phyloP scores from a whole-genome alignment of 2,888 invertebrate species.

The Zhuqinia jingwanae region DNA sequence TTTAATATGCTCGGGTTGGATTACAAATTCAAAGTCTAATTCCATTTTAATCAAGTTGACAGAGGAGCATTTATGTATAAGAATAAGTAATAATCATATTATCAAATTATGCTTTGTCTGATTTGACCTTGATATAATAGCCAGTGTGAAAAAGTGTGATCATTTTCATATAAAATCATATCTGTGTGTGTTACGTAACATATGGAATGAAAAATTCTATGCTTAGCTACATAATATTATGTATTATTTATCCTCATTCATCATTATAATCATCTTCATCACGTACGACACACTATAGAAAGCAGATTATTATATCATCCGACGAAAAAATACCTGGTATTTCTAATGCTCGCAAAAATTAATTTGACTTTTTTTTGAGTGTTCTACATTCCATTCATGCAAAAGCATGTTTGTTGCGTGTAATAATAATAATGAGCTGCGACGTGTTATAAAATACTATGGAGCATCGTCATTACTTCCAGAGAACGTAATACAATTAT shows the following conservation, averaged over 20 bases:
- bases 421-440: too few species aligned
- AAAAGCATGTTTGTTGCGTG: too few species aligned
- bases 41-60: conserved; percentile 2
- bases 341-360: conserved; percentile 26
- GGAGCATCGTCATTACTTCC: too few species aligned
- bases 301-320: conserved; percentile 17
- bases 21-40: background rate
- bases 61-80: background rate
- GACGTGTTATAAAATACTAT: too few species aligned
- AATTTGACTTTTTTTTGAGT: too few species aligned
- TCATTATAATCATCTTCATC: conserved; percentile 1
- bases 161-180: background rate
- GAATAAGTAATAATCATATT: background rate
- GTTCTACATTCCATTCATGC: too few species aligned
- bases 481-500: too few species aligned
- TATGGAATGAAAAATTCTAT: conserved; percentile 26
- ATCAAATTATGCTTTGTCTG: background rate
- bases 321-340: conserved; percentile 23
- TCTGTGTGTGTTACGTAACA: too few species aligned
- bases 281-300: background rate
- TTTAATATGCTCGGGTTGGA: too few species aligned
- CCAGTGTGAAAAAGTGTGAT: conserved; percentile 24
- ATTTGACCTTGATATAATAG: conserved; percentile 37
- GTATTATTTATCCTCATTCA: too few species aligned
- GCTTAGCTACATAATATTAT: background rate